Evolutionary conservation across 2,888 invertebrate species (phyloP), one percentile per base, ranked within the genome.

Genomic region (Dryadula phaetusa): DNA sequence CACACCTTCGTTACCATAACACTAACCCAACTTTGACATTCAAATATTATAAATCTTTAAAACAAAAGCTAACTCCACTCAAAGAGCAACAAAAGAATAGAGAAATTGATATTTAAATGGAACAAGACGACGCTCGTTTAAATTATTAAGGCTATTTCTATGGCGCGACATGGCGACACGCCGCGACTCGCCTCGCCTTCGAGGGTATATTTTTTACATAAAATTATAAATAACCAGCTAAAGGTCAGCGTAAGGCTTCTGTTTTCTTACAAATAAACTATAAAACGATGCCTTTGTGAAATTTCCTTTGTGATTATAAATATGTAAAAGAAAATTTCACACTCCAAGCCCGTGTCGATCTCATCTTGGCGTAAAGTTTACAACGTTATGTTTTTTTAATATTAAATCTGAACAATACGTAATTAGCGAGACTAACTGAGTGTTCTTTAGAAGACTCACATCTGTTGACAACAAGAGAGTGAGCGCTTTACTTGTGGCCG

Each of bases 71-170:
- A 20, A n/a, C 7, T 37, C n/a, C 3, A 14, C 20, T 54, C 14
- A 22, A 54, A 54, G 20, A 54, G 37, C 22, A 37, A 54, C 14
- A 22, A 54, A 54, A 37, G 37, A 34, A 20, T 32, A 54, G n/a
- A 7, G 54, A 37, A 54, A 54, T 54, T 22, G 37, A 54, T 37
- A 54, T 54, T 37, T 37, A 54, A 54, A 37, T 37, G 54, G 54
- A 54, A 54, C 54, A 54, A 54, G n/a, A 54, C 20, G 54, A n/a
- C 20, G 37, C 8, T 22, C 7, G 18, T 20, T 54, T 37, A 34
- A 54, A 54, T 54, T 54, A 54, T 54, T 54, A 37, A 37, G 7
- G 34, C 6, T n/a, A 34, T 34, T 32, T 32, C 32, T 52, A 47
- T 20, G 46, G 3, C 20, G 20, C 46, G 22, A 7, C 3, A 37